Base-by-base conservation (phyloP, 2,113 vertebrate genomes). In the Trichechus manatus region DNA sequence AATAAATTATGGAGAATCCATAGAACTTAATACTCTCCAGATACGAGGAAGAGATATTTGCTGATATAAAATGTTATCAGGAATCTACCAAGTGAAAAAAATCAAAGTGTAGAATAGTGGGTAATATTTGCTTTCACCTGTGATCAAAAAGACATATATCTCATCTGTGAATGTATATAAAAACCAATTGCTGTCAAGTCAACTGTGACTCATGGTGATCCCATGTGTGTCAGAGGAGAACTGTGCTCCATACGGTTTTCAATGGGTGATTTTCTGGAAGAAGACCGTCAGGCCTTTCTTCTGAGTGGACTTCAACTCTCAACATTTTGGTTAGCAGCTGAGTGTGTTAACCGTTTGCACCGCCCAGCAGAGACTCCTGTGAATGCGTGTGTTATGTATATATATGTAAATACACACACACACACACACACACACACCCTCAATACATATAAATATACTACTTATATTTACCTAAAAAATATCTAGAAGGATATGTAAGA, bases 21-120 rank as follows among this genome's bases (percentile, higher is more conserved):
- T 13, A 59, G 47, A 47, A 47, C 6, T 47, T 36, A 85, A 89
- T 47, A 72, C 8, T 50, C 14, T 70, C 31, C 9, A 80, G 86
- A 44, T 85, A 50, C 70, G 25, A 81, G 53, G 84, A n/a, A 89
- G 10, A 56, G 15, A 19, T 29, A 61, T 14, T 23, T 31, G 29
- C 17, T 96, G 39, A 68, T 15, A n/a, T 64, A 74, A 87, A 94
- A 56, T 47, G 47, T 5, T n/a, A 92, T 61, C 63, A 89, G 64
- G 20, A 42, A 44, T 42, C 20, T 17, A 84, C 53, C 29, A 59
- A 50, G 14, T 13, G 20, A 15, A 84, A 64, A 80, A 81, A 91
- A 33, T 89, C 68, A 75, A 70, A 29, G 36, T 89, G 17, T 1
- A 87, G 74, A 88, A 80, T 0, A 80, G 29, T 44, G 68, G 87